Conservation (phyloP, 2,113 vertebrate species). For the Helogale parvula region DNA sequence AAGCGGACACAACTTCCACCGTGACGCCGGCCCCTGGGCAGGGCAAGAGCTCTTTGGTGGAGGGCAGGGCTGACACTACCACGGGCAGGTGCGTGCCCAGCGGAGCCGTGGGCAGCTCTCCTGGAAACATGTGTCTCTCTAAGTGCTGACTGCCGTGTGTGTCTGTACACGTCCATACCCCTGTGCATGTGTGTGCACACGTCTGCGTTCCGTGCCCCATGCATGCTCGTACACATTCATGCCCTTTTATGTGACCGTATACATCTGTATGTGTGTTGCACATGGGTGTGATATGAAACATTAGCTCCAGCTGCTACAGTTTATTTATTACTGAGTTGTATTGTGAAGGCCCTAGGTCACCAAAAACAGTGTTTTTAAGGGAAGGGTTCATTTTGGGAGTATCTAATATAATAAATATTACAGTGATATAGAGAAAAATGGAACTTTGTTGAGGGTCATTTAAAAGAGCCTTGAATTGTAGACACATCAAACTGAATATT, state of each 20-base stretch:
- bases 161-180: accelerated
- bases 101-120: background rate
- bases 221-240: no score
- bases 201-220: background rate
- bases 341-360: background rate
- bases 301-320: background rate
- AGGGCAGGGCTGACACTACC: slow-evolving; percentile 96
- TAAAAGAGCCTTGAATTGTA: background rate
- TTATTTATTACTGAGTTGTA: background rate
- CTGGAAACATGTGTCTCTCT: background rate
- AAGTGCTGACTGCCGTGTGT: background rate
- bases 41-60: slow-evolving; percentile 82
- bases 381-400: background rate
- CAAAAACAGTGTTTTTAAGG: background rate
- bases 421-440: background rate
- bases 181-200: background rate
- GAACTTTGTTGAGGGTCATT: background rate
- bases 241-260: no score
- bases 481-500: no score
- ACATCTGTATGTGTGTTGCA: background rate
- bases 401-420: background rate
- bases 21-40: slow-evolving; percentile 86
- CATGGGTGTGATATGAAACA: background rate
- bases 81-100: slow-evolving; percentile 89
- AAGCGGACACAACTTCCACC: slow-evolving; percentile 91